Percentiles rank a stretch among this genome's conserved stretches.
These are phyloP conservation scores for Columba guinea DNA, from an alignment of 2,797 vertebrate genomes.

Conservation along the genomic window DNA sequence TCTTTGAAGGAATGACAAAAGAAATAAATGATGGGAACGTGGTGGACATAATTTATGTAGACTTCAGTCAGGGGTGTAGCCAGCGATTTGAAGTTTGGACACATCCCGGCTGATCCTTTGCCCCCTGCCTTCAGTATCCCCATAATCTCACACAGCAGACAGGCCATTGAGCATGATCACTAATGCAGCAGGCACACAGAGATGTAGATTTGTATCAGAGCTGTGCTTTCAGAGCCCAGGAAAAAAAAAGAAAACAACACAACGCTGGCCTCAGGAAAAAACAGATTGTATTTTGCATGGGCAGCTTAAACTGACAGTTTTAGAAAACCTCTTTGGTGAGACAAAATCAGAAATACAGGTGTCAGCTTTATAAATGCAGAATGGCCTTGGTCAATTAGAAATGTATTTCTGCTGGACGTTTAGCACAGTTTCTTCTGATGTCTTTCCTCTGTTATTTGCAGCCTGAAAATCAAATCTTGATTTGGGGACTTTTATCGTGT, in stretches of 20 bases:
- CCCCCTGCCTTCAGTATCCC: conserved; percentile 67
- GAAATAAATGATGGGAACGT: conserved; percentile 67
- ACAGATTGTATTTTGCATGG: conserved; percentile 1
- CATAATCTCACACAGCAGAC: conserved; percentile 66
- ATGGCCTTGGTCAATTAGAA: not conserved
- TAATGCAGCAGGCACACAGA: conserved; percentile 68
- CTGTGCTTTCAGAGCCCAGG: conserved; percentile 34
- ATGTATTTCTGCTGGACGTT: not conserved
- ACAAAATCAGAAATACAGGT: not conserved
- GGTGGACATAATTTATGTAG: conserved; percentile 72
- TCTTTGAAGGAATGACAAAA: conserved; percentile 76
- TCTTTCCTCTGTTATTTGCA: not conserved
- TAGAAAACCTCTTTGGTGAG: not conserved
- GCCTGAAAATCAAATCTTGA: not conserved
- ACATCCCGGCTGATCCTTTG: conserved; percentile 66
- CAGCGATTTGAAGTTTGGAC: conserved; percentile 67
- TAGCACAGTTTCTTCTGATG: not conserved
- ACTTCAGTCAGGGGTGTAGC: conserved; percentile 66
- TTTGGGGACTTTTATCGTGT: not conserved
- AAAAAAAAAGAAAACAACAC: not conserved
- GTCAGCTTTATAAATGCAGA: not conserved
- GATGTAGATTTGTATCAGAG: conserved; percentile 62
- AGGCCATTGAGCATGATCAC: conserved; percentile 55
- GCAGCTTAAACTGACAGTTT: conserved; percentile 18
- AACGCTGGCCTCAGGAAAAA: conserved; percentile 52